A percentile compares a stretch with the other conserved stretches of the same genome.
phyloP scores from a whole-genome alignment of 2,888 invertebrate genomes.

The Rhaphigaster nebulosa region DNA sequence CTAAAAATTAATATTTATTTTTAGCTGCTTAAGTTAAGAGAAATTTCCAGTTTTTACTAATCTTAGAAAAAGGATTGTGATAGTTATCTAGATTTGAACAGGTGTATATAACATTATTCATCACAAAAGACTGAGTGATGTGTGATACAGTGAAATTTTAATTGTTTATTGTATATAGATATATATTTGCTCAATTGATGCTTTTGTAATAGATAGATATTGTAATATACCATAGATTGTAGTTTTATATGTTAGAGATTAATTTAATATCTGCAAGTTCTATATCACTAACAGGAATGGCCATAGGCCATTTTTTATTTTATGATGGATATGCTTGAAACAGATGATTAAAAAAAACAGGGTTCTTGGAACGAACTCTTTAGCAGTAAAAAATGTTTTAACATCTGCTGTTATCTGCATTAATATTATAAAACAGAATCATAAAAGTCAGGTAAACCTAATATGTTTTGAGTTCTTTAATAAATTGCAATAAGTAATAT shows the following conservation, averaged over 20 bases:
- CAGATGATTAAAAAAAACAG: background rate
- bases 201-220: background rate
- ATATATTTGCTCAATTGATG: slow-evolving; percentile 10
- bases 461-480: background rate
- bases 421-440: background rate
- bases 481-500: background rate
- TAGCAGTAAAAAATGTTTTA: background rate
- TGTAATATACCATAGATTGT: background rate
- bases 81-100: background rate
- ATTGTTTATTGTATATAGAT: background rate
- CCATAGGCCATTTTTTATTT: background rate
- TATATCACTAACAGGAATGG: background rate
- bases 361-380: background rate
- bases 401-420: background rate
- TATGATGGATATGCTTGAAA: background rate
- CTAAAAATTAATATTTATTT: too few relatives aligned
- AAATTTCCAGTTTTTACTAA: background rate
- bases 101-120: background rate
- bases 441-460: background rate
- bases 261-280: background rate
- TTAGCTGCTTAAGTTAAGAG: too few relatives aligned
- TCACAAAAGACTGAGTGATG: slow-evolving; percentile 14
- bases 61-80: background rate
- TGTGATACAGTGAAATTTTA: background rate
- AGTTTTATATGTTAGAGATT: slow-evolving; percentile 4